Evolutionary conservation across 2,797 vertebrate genomes (phyloP).

Genomic region (Cyclopterus lumpus): DNA sequence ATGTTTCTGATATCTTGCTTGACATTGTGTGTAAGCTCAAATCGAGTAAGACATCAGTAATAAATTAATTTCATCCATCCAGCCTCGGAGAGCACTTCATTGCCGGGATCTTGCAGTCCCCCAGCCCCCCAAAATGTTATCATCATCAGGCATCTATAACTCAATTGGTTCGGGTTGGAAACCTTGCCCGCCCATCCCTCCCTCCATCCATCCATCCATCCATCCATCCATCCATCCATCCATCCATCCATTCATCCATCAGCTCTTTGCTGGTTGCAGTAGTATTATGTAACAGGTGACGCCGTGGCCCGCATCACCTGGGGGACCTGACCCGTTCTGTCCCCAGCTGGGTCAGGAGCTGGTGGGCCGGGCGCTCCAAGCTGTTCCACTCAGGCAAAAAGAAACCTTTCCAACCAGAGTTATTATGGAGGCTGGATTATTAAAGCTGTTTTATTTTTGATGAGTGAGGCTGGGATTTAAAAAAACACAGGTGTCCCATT

Average conservation of each 20-base stretch:
- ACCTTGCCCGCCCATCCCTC: background rate
- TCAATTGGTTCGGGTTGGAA: background rate
- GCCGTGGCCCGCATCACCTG: slow-evolving; percentile 53
- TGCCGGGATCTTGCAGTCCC: slow-evolving; percentile 20
- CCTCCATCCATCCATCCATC: background rate
- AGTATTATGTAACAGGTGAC: slow-evolving; percentile 67
- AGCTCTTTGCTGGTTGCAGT: slow-evolving; percentile 38
- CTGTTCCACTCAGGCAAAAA: background rate
- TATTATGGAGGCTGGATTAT: slow-evolving; percentile 6
- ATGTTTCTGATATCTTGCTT: slow-evolving; percentile 18
- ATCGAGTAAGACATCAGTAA: slow-evolving; percentile 26
- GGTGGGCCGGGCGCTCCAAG: slow-evolving; percentile 32
- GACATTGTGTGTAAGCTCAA: slow-evolving; percentile 18
- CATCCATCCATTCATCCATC: background rate
- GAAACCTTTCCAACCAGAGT: slow-evolving; percentile 3
- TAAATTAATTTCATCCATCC: slow-evolving; percentile 26
- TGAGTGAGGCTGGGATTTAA: slow-evolving; percentile 11
- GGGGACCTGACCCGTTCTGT: slow-evolving; percentile 57
- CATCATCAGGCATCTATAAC: slow-evolving; percentile 28
- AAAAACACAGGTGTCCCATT: slow-evolving; percentile 1
- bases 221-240: background rate
- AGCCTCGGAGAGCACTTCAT: slow-evolving; percentile 11
- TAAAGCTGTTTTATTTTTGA: slow-evolving; percentile 2
- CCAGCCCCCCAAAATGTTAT: slow-evolving; percentile 36
- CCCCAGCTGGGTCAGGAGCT: slow-evolving; percentile 40